Base-by-base conservation (phyloP, 2,113 vertebrate species). In the Archocentrus centrarchus region DNA sequence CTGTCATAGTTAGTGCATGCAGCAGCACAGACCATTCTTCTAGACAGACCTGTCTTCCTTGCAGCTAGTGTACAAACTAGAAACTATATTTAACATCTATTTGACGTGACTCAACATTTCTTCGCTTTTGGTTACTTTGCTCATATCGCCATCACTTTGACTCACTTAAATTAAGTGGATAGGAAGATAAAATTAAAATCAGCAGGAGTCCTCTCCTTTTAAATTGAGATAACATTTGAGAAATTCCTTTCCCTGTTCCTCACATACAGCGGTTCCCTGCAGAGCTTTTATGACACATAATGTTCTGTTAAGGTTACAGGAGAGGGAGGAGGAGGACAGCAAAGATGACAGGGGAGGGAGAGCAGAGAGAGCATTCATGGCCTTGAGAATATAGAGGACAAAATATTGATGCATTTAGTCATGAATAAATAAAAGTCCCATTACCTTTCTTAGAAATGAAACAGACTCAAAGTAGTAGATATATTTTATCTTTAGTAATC, bases 21-120 rank as follows among this genome's bases (percentile, higher is more conserved):
- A 82, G 84, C 79, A 59, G 78, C 73, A 76, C 82, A 86, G 62
- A 57, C 62, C 59, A 88, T 88, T 88, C 61, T 39, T 59, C 75
- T 53, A 41, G 89, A 79, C 92, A 88, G 88, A 90, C 85, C 75
- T 41, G 83, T 81, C 80, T 81, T 64, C 70, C 82, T 83, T n/a
- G 37, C 73, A 91, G 87, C 86, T n/a, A 81, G 58, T 32, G 55
- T 47, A 55, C 47, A 78, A 87, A 81, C 75, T 55, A 77, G 8
- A 79, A 82, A 86, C 86, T 82, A 83, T 81, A 86, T 89, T 82
- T 66, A 89, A 91, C 87, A 75, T 82, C 44, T 35, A 87, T 77
- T 75, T 75, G 75, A 87, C n/a, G 39, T 78, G 86, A 91, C 82
- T 90, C 88, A 84, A 73, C 75, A 44, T 63, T 85, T 88, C 63